Base-by-base conservation (phyloP, 1,140 invertebrate species). In the Ostrea edulis region DNA sequence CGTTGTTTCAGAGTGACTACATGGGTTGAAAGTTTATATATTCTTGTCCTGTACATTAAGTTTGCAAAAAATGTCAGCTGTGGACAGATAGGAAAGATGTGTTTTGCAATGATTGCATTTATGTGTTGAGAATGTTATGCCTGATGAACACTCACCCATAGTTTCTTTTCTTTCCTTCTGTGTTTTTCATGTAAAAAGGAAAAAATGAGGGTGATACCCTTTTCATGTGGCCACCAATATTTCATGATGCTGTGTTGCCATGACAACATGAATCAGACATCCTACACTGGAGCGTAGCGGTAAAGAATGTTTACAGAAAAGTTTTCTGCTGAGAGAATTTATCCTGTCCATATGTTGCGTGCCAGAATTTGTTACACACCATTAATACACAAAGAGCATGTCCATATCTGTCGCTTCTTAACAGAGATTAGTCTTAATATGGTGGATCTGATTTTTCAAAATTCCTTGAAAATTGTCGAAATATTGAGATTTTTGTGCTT, bases 181-280 rank as follows among this genome's bases (percentile, higher is more conserved):
- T 77, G 68, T 77, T 77, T 77, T 77, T 77, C 68, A 77, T 77
- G 68, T 77, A 77, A 77, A 77, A 77, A 77, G 68, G 68, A 77
- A 77, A 77, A 77, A 29, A 77, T 77, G 68, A 77, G 68, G 68
- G 22, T 77, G 68, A 77, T 25, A 22, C 68, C 68, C 68, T 77
- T 77, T 77, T 77, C 68, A 77, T 77, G 68, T 77, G 68, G 68
- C 68, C 22, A 77, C 68, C 68, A 77, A 77, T 29, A 77, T 77
- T 29, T 77, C 68, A 77, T 77, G 68, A 77, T 77, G 68, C 68
- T 77, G 68, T 77, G 68, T 77, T 77, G 68, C 68, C 68, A 77
- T 77, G 68, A 77, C 68, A 77, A 77, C 68, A 77, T 77, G 68
- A 77, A 77, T 77, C 68, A 77, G 68, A 77, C 68, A 77, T 77